Conservation (phyloP, 1,140 invertebrate genomes). For the Argopecten irradians region DNA sequence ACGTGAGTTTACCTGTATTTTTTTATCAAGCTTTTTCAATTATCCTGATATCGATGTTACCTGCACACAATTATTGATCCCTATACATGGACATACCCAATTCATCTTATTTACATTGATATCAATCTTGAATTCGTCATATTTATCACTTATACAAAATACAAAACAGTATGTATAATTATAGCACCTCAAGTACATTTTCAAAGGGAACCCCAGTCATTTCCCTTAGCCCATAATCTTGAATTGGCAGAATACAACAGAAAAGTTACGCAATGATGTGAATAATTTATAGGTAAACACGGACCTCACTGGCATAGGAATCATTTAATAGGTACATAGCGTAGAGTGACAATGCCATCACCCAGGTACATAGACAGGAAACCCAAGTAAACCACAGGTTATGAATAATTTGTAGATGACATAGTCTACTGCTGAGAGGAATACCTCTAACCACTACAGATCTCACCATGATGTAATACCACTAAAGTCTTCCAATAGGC, state of each 20-base stretch:
- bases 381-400: neutral
- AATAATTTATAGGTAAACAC: neutral
- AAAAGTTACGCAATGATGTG: neutral
- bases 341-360: neutral
- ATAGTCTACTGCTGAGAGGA: neutral
- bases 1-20: too few relatives aligned
- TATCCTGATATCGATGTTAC: neutral
- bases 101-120: too few relatives aligned
- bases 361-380: neutral
- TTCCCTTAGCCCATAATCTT: neutral
- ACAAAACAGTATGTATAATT: neutral
- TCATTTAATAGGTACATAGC: neutral
- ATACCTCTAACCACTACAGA: neutral
- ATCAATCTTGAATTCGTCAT: too few relatives aligned
- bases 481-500: too few relatives aligned
- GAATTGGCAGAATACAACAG: conserved; percentile 15
- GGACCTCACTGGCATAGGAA: neutral
- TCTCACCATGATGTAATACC: neutral
- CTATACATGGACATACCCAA: neutral
- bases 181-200: too few relatives aligned
- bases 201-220: neutral
- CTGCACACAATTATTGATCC: neutral
- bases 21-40: too few relatives aligned
- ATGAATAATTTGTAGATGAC: neutral
- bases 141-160: neutral